Evolutionary conservation across 2,888 invertebrate species (phyloP), one percentile per base, ranked within the genome.

Genomic region (Himalopsyche tibetana): DNA sequence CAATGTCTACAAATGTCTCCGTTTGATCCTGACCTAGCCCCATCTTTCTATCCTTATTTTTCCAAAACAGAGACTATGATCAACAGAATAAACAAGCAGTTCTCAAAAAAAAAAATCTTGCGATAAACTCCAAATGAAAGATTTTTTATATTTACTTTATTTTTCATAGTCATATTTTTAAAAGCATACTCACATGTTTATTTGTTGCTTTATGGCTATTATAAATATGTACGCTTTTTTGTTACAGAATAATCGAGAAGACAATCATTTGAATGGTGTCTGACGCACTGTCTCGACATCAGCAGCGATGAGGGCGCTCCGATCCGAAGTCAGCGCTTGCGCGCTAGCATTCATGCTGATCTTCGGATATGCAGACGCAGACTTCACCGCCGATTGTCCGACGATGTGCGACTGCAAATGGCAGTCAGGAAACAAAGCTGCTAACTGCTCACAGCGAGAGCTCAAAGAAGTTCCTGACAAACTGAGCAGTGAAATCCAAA

Each of bases 381-480:
- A 93, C 89, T 84, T 84, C 82, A 93, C 94, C 84, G 93, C 92
- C 51, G 93, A 94, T 90, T 96, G 96, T 91, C 94, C 95, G 12
- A 90, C 93, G 88, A 93, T 93, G 85, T 98, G 98, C 92, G 95
- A 95, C 90, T 98, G 98, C 91, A 95, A 96, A 89, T 98, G 98
- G 98, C 95, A 95, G 45, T 95, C 95, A 87, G 97, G 98, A 8
- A 97, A 96, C 91, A 97, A 96, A 91, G 95, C 95, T 38, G 98
- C 97, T 2, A 96, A 97, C 89, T 98, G 98, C 91, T 94, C 94
- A 55, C 93, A 94, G 85, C 93, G 94, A 63, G 93, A 94, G n/a
- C 93, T 97, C 55, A 94, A 93, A 81, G 92, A 94, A 51, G 95
- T 98, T 89, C 98, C 98, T 0, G 93, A 92, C 87, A 94, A 94